These are phyloP conservation scores for Hormiphora californensis DNA, from an alignment of 37 sponge, comb jelly and placozoan genomes.

Conservation along the genomic window DNA sequence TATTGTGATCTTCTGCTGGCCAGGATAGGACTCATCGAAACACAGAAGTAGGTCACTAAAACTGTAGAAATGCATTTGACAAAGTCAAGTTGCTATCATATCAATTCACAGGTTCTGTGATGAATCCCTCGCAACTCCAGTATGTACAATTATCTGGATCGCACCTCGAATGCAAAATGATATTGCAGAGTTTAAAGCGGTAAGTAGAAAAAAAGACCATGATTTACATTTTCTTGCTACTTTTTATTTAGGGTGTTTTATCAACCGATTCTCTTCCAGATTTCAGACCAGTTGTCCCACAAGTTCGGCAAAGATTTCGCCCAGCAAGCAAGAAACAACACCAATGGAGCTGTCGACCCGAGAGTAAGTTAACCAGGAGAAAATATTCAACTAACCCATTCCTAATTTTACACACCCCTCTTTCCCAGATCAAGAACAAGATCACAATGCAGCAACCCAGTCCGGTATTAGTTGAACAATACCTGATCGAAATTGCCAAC, in stretches of 20 bases:
- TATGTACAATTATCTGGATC: slow-evolving; percentile 92
- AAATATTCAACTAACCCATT: not conserved
- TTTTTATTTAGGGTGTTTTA: too few species aligned
- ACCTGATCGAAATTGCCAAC: slow-evolving; percentile 89
- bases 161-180: slow-evolving; percentile 86
- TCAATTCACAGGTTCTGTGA: slow-evolving; percentile 76
- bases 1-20: slow-evolving; percentile 99
- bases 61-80: not conserved
- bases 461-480: slow-evolving; percentile 82
- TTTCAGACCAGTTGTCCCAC: slow-evolving; percentile 67
- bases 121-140: slow-evolving; percentile 75
- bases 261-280: too few species aligned
- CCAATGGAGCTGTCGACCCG: slow-evolving; percentile 72
- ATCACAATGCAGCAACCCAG: slow-evolving; percentile 82
- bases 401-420: not conserved
- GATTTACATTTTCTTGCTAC: too few species aligned
- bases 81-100: not conserved
- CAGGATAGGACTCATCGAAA: slow-evolving; percentile 89
- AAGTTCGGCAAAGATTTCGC: slow-evolving; percentile 95
- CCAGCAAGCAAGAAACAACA: slow-evolving; percentile 82
- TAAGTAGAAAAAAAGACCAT: too few species aligned
- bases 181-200: slow-evolving; percentile 68
- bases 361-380: slow-evolving; percentile 59
- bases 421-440: slow-evolving; percentile 75
- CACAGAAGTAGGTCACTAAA: slow-evolving; percentile 63